These are phyloP conservation scores for Myathropa florea DNA, from an alignment of 2,888 invertebrate species.

Conservation along the genomic window DNA sequence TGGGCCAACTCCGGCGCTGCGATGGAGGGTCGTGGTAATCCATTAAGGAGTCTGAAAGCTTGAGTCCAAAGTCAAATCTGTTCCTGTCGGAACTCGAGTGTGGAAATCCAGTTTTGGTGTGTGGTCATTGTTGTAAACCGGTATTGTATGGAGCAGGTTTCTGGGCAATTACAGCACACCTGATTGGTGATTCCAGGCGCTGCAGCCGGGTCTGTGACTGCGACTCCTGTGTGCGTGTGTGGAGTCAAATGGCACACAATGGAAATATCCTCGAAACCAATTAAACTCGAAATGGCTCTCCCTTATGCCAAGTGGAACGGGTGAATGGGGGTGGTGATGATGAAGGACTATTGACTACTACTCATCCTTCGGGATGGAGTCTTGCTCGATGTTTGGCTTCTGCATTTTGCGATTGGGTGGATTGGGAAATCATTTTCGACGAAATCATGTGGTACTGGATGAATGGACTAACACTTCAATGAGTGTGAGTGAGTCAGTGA, in stretches of 20 bases:
- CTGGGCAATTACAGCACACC: slow-evolving; percentile 42
- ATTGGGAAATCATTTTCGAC: slow-evolving; percentile 52
- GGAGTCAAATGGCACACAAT: slow-evolving; percentile 34
- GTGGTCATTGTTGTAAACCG: slow-evolving; percentile 15
- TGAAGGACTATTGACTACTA: neutral
- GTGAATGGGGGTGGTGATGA: neutral
- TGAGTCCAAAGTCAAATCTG: slow-evolving; percentile 3
- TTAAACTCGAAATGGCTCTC: slow-evolving; percentile 53
- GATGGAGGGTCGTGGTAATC: slow-evolving; percentile 28
- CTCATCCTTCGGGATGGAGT: neutral
- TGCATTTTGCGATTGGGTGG: slow-evolving; percentile 21
- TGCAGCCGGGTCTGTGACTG: neutral
- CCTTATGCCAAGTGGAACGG: neutral
- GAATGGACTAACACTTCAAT: neutral
- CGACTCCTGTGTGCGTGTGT: neutral
- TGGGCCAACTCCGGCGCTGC: neutral
- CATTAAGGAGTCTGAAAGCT: slow-evolving; percentile 30
- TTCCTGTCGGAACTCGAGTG: slow-evolving; percentile 29
- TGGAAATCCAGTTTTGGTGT: slow-evolving; percentile 22
- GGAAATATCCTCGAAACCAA: slow-evolving; percentile 50
- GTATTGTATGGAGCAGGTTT: slow-evolving; percentile 4
- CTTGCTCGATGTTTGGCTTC: slow-evolving; percentile 29
- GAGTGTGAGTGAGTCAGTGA: neutral
- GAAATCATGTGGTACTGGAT: slow-evolving; percentile 19
- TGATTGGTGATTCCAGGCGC: slow-evolving; percentile 58